phyloP scores from a whole-genome alignment of 2,888 invertebrate genomes.

The Sphecodes monilicornis region DNA sequence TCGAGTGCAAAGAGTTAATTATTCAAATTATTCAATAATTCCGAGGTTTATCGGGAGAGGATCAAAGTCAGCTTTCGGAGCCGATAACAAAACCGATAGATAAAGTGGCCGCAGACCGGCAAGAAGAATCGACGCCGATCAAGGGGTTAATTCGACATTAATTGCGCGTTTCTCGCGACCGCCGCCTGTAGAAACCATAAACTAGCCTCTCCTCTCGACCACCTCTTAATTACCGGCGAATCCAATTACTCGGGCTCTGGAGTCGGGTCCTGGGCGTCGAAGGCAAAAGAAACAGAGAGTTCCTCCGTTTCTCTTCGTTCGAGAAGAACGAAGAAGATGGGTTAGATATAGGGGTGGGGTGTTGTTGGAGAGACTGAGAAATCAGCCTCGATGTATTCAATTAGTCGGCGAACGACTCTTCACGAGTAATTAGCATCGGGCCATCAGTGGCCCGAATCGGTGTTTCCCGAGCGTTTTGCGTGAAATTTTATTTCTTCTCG shows the following conservation, averaged over 20 bases:
- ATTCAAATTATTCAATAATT: neutral
- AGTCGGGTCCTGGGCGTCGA: neutral
- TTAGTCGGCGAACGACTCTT: conserved; percentile 33
- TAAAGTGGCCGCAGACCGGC: neutral
- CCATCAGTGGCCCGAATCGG: neutral
- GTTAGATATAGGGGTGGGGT: neutral
- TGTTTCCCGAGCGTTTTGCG: neutral
- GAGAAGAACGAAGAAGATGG: neutral
- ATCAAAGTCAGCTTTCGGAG: neutral
- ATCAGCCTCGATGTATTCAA: conserved; percentile 50
- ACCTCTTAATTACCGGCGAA: conserved; percentile 39
- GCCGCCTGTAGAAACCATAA: conserved; percentile 40
- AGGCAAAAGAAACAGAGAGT: conserved; percentile 26
- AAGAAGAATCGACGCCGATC: neutral
- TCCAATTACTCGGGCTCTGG: conserved; percentile 41
- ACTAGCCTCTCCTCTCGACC: conserved; percentile 4
- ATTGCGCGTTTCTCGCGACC: conserved; percentile 33
- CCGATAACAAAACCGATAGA: neutral
- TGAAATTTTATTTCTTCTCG: conserved; percentile 8
- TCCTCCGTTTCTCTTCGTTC: neutral
- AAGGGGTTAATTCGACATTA: conserved; percentile 35
- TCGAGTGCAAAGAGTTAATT: no score
- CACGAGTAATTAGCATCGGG: conserved; percentile 45
- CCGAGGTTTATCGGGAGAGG: neutral
- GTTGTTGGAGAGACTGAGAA: conserved; percentile 17